A percentile compares a stretch with the other conserved stretches of the same genome.
Evolutionary conservation across 1,140 invertebrate species (phyloP).

Genomic region (Drosophila pachea): DNA sequence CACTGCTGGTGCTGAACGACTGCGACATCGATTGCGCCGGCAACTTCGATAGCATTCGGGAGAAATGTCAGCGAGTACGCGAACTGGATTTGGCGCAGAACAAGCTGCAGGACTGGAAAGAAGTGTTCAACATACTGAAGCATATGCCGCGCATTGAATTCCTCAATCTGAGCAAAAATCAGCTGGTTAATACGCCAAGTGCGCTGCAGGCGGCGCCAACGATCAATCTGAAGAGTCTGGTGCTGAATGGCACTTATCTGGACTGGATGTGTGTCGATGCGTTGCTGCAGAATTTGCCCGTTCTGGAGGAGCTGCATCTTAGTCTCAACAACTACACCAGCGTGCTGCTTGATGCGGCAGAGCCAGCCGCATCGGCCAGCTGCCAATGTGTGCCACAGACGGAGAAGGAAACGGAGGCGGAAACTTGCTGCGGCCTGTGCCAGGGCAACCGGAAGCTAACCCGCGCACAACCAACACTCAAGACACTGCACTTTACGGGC

Average conservation of each 20-base stretch:
- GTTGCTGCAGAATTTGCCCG: slow-evolving; percentile 86
- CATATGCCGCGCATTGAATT: slow-evolving; percentile 93
- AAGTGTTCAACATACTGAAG: slow-evolving; percentile 91
- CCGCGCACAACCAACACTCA: slow-evolving; percentile 82
- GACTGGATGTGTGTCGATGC: slow-evolving; percentile 90
- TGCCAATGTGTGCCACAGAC: slow-evolving; percentile 46
- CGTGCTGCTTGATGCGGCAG: slow-evolving; percentile 80
- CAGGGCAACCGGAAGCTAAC: slow-evolving; percentile 46
- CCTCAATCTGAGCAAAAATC: slow-evolving; percentile 94
- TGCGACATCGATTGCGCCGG: slow-evolving; percentile 92
- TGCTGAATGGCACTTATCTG: slow-evolving; percentile 91
- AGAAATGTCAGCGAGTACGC: slow-evolving; percentile 90
- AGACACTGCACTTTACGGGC: slow-evolving; percentile 89
- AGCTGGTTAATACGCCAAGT: slow-evolving; percentile 83
- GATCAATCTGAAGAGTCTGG: slow-evolving; percentile 86
- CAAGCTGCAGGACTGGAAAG: slow-evolving; percentile 89
- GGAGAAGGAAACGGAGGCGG: slow-evolving; percentile 27
- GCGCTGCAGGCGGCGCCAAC: slow-evolving; percentile 77
- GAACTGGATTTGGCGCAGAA: slow-evolving; percentile 95
- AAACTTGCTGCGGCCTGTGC: slow-evolving; percentile 26
- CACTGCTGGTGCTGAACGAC: slow-evolving; percentile 92
- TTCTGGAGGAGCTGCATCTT: slow-evolving; percentile 92
- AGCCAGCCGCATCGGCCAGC: slow-evolving; percentile 23
- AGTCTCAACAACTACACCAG: slow-evolving; percentile 91
- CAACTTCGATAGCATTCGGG: slow-evolving; percentile 86